Evolutionary conservation across 1,140 invertebrate genomes (phyloP), one percentile per base, ranked within the genome.

Genomic region (Scaptomyza hsui): DNA sequence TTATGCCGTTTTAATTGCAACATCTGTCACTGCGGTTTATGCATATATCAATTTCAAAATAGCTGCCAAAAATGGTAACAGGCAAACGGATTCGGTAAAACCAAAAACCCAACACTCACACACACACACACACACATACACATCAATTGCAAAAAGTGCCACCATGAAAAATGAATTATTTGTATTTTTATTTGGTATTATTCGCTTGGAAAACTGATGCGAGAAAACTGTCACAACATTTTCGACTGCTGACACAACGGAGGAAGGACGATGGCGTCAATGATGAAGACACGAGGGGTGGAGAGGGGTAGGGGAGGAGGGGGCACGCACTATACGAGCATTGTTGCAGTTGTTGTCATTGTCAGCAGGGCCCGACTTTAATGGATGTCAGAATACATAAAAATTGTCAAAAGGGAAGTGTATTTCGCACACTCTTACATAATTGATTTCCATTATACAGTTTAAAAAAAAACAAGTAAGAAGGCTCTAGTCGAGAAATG

Each of bases 21-120:
- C 89, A 90, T 90, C 89, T 90, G 89, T 90, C 89, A 89, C 83
- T 90, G 89, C 75, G 89, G 89, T 90, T 90, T 90, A 88, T 88
- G 82, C 82, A 88, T 88, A 88, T 88, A 88, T 88, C 82, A 78
- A 82, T 88, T 88, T 88, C 82, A 72, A 88, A 88, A 88, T 88
- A 78, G 78, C 78, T 78, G 60, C 65, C 59, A 88, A 88, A 29
- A 82, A 78, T 82, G 75, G 82, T 59, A 70, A 68, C 26, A n/a
- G 53, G 68, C 73, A 76, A 73, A 73, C 26, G 26, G 60, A 73
- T 56, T 71, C 42, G 41, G 41, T 24, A 39, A 67, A 64, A 37
- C 72, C 55, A 51, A 37, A 49, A 48, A 57, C 39, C 57, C 21
- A 37, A 45, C 42, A 53, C 70, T 21, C 13, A 41, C 55, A 24